These are phyloP conservation scores for Ptilodon capucinus DNA, from an alignment of 2,888 invertebrate genomes.

Conservation along the genomic window DNA sequence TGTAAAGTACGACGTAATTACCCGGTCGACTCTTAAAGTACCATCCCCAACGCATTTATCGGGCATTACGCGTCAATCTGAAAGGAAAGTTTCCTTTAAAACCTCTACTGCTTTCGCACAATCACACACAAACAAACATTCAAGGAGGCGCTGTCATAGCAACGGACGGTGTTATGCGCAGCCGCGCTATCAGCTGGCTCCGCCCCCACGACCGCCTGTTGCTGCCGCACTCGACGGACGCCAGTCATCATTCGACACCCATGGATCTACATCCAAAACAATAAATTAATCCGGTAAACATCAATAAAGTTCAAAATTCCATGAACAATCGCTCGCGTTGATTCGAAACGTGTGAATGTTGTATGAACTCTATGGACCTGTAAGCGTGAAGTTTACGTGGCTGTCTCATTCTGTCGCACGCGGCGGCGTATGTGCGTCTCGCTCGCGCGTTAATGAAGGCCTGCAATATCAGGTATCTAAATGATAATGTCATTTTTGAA, in stretches of 20 bases:
- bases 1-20: neutral
- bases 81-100: slow-evolving; percentile 53
- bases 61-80: slow-evolving; percentile 61
- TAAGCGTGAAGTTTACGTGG: slow-evolving; percentile 39
- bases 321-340: slow-evolving; percentile 19
- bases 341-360: slow-evolving; percentile 28
- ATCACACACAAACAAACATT: slow-evolving; percentile 79
- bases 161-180: slow-evolving; percentile 66
- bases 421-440: slow-evolving; percentile 50
- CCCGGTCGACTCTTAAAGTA: slow-evolving; percentile 26
- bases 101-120: slow-evolving; percentile 47
- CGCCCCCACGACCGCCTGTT: slow-evolving; percentile 76
- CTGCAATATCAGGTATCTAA: slow-evolving; percentile 63
- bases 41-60: slow-evolving; percentile 44
- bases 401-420: slow-evolving; percentile 44
- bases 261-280: slow-evolving; percentile 52
- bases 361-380: slow-evolving; percentile 40
- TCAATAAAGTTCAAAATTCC: slow-evolving; percentile 20
- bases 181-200: slow-evolving; percentile 56
- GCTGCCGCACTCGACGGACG: slow-evolving; percentile 62
- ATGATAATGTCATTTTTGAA: slow-evolving; percentile 30
- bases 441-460: slow-evolving; percentile 60
- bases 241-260: slow-evolving; percentile 58
- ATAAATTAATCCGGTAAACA: slow-evolving; percentile 32
- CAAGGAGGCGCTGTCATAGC: slow-evolving; percentile 74